A percentile compares a stretch with the other conserved stretches of the same genome.
These are phyloP conservation scores for Branchipolynoe longqiensis DNA, from an alignment of 2,888 invertebrate species.

Conservation along the genomic window DNA sequence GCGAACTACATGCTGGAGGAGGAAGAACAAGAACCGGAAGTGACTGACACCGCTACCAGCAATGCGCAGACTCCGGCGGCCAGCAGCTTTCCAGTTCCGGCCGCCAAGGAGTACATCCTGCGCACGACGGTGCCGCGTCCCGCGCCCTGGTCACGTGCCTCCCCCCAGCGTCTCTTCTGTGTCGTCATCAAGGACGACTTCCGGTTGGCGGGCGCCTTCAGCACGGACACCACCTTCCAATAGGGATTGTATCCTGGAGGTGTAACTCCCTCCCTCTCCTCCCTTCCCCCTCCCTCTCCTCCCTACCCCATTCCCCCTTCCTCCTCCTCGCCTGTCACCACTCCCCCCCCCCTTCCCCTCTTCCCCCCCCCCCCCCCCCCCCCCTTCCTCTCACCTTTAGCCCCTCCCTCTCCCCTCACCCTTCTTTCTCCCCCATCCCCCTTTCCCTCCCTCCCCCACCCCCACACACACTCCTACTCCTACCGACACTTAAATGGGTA, in stretches of 20 bases:
- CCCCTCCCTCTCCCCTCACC: no score
- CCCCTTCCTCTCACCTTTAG: no score
- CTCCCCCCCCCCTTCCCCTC: no score
- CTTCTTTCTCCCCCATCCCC: no score
- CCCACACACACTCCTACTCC: no score
- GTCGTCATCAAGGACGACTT: slow-evolving; percentile 87
- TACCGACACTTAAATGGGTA: no score
- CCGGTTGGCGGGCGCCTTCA: slow-evolving; percentile 90
- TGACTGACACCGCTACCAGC: not conserved
- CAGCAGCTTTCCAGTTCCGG: slow-evolving; percentile 84
- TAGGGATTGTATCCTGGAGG: slow-evolving; percentile 3
- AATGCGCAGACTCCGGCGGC: slow-evolving; percentile 73
- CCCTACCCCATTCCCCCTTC: no score
- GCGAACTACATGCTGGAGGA: slow-evolving; percentile 82
- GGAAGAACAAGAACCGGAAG: slow-evolving; percentile 68
- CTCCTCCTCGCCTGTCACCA: no score
- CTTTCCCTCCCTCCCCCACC: no score
- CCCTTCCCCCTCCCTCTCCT: no score
- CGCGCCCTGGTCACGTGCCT: slow-evolving; percentile 84
- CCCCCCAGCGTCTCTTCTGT: slow-evolving; percentile 88
- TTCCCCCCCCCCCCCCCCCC: no score
- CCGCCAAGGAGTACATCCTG: slow-evolving; percentile 87
- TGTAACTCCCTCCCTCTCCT: no score
- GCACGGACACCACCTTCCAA: slow-evolving; percentile 88
- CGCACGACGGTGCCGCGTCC: slow-evolving; percentile 85